Conservation (phyloP, 1,140 invertebrate genomes). For the Papilio glaucus region DNA sequence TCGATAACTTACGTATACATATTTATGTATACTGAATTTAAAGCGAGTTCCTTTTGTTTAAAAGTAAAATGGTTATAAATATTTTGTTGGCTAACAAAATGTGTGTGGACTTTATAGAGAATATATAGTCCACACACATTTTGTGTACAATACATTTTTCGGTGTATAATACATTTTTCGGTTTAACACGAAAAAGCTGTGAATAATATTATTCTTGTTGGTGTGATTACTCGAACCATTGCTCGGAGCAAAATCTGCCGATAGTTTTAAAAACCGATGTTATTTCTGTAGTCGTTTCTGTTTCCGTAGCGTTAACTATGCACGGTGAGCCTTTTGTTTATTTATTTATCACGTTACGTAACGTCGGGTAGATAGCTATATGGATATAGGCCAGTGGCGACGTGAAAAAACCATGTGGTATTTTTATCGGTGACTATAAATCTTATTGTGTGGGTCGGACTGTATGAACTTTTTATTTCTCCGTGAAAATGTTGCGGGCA, state of each 20-base stretch:
- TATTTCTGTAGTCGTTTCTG: slow-evolving; percentile 53
- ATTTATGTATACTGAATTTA: too few relatives aligned
- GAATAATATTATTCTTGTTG: not conserved
- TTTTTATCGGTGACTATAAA: slow-evolving; percentile 79
- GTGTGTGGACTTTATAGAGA: too few relatives aligned
- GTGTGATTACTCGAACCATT: not conserved
- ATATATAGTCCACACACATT: too few relatives aligned
- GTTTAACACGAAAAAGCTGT: not conserved
- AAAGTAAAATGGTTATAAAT: too few relatives aligned
- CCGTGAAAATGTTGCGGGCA: slow-evolving; percentile 55
- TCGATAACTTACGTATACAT: too few relatives aligned
- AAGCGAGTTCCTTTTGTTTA: too few relatives aligned
- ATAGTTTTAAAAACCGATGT: slow-evolving; percentile 37
- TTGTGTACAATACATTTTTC: too few relatives aligned
- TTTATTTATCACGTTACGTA: slow-evolving; percentile 64
- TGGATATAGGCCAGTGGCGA: slow-evolving; percentile 53
- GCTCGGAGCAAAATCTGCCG: slow-evolving; percentile 5
- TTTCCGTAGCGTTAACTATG: slow-evolving; percentile 53
- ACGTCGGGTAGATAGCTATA: slow-evolving; percentile 48
- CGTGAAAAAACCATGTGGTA: slow-evolving; percentile 73
- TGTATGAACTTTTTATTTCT: slow-evolving; percentile 64
- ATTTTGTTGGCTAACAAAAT: too few relatives aligned
- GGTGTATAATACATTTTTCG: too few relatives aligned
- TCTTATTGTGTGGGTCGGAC: slow-evolving; percentile 75
- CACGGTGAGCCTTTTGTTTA: slow-evolving; percentile 62